phyloP scores from a whole-genome alignment of 2,797 vertebrate species.

The Diceros bicornis region DNA sequence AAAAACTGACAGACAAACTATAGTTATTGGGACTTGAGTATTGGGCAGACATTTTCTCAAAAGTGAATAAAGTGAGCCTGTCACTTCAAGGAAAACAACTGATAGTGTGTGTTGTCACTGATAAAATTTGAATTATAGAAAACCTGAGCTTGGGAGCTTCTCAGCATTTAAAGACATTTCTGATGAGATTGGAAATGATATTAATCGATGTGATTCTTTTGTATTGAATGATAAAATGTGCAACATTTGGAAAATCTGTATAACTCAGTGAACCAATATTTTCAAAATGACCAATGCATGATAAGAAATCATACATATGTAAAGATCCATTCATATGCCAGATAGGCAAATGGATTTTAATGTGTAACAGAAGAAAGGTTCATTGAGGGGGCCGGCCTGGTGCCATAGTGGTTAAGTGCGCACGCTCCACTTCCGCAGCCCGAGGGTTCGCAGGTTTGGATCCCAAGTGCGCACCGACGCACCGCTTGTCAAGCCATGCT shows the following conservation, averaged over 20 bases:
- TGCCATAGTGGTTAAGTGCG: too few species aligned
- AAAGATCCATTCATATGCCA: background rate
- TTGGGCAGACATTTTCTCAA: constrained; percentile 3
- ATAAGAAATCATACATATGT: background rate
- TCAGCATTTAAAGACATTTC: constrained; percentile 40
- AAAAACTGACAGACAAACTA: background rate
- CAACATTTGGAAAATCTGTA: constrained; percentile 2
- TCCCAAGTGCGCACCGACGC: too few species aligned
- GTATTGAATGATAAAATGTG: constrained; percentile 43
- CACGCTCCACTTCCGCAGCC: too few species aligned
- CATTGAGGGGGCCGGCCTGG: background rate
- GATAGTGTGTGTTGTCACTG: constrained; percentile 9
- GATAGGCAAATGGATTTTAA: constrained; percentile 12
- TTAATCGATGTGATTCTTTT: background rate
- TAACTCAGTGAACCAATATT: constrained; percentile 22
- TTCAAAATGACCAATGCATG: constrained; percentile 26
- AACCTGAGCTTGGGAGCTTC: background rate
- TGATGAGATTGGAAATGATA: background rate
- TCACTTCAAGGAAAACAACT: constrained; percentile 39
- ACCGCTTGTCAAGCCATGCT: too few species aligned
- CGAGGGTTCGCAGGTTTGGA: too few species aligned
- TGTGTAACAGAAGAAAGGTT: constrained; percentile 8
- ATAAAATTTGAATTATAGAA: constrained; percentile 62
- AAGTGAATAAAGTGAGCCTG: constrained; percentile 42
- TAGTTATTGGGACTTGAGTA: constrained; percentile 21